phyloP scores from a whole-genome alignment of 2,888 invertebrate species.

The Lithophane socia region DNA sequence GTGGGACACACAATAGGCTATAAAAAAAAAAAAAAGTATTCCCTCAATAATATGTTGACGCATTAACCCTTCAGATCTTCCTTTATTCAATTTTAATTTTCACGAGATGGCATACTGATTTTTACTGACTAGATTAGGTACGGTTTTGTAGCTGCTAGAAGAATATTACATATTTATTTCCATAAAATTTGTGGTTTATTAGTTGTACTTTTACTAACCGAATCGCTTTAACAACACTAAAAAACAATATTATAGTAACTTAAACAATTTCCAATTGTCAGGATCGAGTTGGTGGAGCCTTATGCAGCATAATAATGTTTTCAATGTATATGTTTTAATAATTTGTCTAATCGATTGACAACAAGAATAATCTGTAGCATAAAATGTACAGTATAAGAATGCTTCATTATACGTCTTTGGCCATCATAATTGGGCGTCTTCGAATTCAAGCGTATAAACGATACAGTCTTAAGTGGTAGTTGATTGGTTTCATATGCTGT shows the following conservation, averaged over 20 bases:
- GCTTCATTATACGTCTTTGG: slow-evolving; percentile 28
- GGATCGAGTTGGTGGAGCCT: background rate
- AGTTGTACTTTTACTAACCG: background rate
- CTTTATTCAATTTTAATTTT: background rate
- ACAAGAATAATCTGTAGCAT: background rate
- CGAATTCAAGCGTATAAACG: slow-evolving; percentile 33
- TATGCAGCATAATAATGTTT: background rate
- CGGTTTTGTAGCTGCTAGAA: background rate
- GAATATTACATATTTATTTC: background rate
- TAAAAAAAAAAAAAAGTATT: too few species aligned
- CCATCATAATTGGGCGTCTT: slow-evolving; percentile 36
- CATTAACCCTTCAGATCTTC: background rate
- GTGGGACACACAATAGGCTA: too few species aligned
- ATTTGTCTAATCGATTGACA: background rate
- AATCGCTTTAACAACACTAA: background rate
- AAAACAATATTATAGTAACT: background rate
- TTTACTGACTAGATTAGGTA: background rate
- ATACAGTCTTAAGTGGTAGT: slow-evolving; percentile 35
- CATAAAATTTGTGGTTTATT: background rate
- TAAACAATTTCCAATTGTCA: slow-evolving; percentile 13
- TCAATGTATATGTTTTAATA: background rate
- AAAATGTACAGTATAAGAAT: slow-evolving; percentile 23
- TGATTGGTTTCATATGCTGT: slow-evolving; percentile 50
- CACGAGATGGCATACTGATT: slow-evolving; percentile 37
- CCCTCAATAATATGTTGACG: background rate